phyloP scores from a whole-genome alignment of 2,113 vertebrate genomes.

The Lepus europaeus region DNA sequence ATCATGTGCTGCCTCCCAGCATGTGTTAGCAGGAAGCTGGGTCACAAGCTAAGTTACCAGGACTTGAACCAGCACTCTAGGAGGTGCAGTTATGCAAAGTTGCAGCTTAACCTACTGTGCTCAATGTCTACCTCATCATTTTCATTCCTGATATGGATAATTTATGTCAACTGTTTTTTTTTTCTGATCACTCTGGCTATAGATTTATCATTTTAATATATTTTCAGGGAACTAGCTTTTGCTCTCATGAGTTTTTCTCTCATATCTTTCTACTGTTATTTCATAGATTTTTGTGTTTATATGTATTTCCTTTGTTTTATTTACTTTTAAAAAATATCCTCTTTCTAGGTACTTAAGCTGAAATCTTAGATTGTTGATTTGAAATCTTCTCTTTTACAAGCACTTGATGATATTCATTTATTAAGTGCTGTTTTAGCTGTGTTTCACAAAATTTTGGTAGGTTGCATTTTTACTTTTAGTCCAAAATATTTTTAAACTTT shows the following conservation, averaged over 20 bases:
- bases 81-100: no score
- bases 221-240: constrained; percentile 28
- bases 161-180: background rate
- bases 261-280: background rate
- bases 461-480: constrained; percentile 13
- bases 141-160: constrained; percentile 6
- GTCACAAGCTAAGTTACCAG: no score
- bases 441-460: background rate
- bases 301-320: constrained; percentile 14
- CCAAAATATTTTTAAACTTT: constrained; percentile 13
- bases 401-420: constrained; percentile 2
- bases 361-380: background rate
- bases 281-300: background rate
- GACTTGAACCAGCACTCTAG: no score
- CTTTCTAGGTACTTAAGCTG: background rate
- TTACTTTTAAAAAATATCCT: constrained; percentile 24
- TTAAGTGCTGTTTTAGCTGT: background rate
- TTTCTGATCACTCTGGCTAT: background rate
- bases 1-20: no score
- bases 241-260: constrained; percentile 28
- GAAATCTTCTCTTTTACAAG: background rate
- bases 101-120: no score
- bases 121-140: background rate
- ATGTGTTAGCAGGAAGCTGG: no score
- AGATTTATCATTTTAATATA: constrained; percentile 21